Evolutionary conservation across 1,140 invertebrate genomes (phyloP).

Genomic region (Pteromalus puparum): DNA sequence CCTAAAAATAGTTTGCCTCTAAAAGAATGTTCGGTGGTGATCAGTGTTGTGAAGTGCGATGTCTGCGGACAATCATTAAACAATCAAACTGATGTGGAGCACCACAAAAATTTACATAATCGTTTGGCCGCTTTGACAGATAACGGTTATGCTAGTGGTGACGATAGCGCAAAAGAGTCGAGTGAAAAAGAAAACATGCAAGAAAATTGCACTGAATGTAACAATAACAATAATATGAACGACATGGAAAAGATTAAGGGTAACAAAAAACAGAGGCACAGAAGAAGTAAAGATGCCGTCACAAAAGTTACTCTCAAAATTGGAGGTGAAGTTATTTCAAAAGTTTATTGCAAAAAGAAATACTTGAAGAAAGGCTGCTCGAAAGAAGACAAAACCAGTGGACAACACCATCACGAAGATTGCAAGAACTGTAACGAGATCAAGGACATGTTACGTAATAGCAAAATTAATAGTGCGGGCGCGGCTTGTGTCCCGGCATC

Average conservation of each 20-base stretch:
- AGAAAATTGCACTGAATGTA: background rate
- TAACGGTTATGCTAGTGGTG: background rate
- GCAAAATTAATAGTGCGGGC: background rate
- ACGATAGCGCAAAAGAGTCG: background rate
- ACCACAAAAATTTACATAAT: slow-evolving; percentile 28
- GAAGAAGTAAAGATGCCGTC: slow-evolving; percentile 1
- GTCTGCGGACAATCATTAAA: slow-evolving; percentile 51
- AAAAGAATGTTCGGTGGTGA: slow-evolving; percentile 59
- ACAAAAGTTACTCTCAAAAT: slow-evolving; percentile 56
- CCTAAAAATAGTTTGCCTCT: slow-evolving; percentile 13
- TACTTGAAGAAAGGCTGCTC: slow-evolving; percentile 51
- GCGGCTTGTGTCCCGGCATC: too few relatives aligned
- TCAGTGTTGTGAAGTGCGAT: slow-evolving; percentile 55
- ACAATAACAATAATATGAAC: background rate
- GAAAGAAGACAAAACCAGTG: background rate
- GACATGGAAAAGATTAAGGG: background rate
- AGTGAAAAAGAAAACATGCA: background rate
- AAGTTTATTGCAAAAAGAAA: slow-evolving; percentile 54
- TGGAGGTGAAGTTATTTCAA: slow-evolving; percentile 51
- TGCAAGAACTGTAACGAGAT: background rate
- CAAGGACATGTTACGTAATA: background rate
- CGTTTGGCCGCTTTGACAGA: background rate
- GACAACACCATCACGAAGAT: background rate
- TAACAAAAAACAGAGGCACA: background rate
- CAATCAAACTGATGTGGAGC: background rate